These are phyloP conservation scores for Mesochorus sp. DNA, from an alignment of 2,888 invertebrate genomes.

Conservation along the genomic window DNA sequence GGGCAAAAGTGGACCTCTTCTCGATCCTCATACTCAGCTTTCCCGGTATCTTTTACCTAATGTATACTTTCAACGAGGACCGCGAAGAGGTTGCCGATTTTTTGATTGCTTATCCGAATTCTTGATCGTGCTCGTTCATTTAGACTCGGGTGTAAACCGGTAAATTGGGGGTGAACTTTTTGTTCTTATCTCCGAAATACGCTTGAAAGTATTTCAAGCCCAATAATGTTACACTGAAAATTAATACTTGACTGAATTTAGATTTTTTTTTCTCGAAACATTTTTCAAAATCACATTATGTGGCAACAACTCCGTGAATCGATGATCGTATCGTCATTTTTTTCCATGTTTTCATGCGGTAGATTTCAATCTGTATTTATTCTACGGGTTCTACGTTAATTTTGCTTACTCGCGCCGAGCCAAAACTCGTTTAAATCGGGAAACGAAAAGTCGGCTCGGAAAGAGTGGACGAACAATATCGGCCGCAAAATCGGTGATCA, in stretches of 20 bases:
- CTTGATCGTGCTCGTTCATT: conserved; percentile 5
- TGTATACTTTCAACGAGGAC: conserved; percentile 14
- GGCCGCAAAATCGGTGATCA: conserved; percentile 33
- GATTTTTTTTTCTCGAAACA: not conserved
- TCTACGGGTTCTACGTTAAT: conserved; percentile 15
- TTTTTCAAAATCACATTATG: not conserved
- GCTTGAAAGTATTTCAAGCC: no score
- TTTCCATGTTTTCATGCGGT: not conserved
- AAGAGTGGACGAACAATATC: conserved; percentile 11
- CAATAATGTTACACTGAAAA: no score
- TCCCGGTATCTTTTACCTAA: conserved; percentile 9
- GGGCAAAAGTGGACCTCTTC: conserved; percentile 53
- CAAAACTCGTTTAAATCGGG: conserved; percentile 30
- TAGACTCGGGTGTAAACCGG: conserved; percentile 5
- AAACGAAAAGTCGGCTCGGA: not conserved
- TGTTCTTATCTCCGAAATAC: no score
- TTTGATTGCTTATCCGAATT: not conserved
- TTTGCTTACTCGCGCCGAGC: not conserved
- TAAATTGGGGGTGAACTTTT: not conserved
- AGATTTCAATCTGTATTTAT: conserved; percentile 27
- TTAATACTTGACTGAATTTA: not conserved
- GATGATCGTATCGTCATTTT: conserved; percentile 13
- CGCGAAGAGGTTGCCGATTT: not conserved
- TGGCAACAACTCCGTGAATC: not conserved
- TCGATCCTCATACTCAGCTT: not conserved